Base-by-base conservation (phyloP, 1,140 invertebrate genomes). In the Calosoma granatense region DNA sequence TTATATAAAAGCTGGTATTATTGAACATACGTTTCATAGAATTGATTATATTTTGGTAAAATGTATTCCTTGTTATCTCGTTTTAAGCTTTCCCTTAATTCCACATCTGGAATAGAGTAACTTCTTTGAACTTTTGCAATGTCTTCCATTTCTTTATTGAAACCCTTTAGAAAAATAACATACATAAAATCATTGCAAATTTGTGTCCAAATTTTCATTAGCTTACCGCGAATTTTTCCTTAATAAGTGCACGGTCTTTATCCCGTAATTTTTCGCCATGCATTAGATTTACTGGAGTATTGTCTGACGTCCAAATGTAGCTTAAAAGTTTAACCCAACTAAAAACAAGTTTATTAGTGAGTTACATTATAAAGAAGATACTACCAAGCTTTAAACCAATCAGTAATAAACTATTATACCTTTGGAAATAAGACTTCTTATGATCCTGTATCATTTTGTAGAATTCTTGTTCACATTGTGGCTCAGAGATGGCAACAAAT, bases 221-320 rank as follows among this genome's bases (percentile, higher is more conserved):
- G 76, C 81, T 79, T 73, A 92, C 90, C 53, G 89, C 80, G 76
- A 94, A 94, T 64, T 90, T 90, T 66, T 98, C 95, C 75, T 98
- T 98, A n/a, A 98, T 81, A 39, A 85, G 80, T 66, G 92, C 90
- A 54, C 87, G 77, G 70, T 94, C 91, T 72, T 90, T 93, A 67
- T 94, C 92, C 64, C 88, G 83, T 20, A 94, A 70, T 74, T 90
- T 87, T 12, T 83, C 81, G n/a, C 78, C 77, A 57, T 74, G 70
- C 14, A 74, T 76, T 12, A 77, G 65, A 1, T n/a, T n/a, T n/a
- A n/a, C n/a, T n/a, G 81, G 79, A 54, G 80, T 71, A 67, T 90
- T 86, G 59, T 88, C 86, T 54, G 81, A 55, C 2, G 74, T 74
- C 26, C 73, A 78, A 30, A 92, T 82, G 65, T 88, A 84, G 53